phyloP scores from a whole-genome alignment of 2,797 vertebrate species.

The Benthosema pterotum region DNA sequence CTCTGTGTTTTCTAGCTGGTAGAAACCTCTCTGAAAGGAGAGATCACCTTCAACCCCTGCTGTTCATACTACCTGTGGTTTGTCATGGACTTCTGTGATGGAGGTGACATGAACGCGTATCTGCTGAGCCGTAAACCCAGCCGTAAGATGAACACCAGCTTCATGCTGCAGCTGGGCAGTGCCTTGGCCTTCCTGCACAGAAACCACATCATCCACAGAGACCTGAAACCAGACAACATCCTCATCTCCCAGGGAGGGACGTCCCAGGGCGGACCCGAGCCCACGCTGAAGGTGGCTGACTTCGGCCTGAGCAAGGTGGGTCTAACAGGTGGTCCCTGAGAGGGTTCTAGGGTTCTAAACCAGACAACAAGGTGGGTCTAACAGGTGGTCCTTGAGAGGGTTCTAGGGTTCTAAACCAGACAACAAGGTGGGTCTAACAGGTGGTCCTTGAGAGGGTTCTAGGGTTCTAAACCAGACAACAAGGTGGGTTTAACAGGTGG shows the following conservation, averaged over 20 bases:
- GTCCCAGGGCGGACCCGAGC: slow-evolving; percentile 83
- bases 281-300: slow-evolving; percentile 96
- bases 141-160: slow-evolving; percentile 95
- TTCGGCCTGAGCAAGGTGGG: slow-evolving; percentile 90
- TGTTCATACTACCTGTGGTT: slow-evolving; percentile 98
- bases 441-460: no score
- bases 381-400: no score
- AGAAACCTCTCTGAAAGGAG: slow-evolving; percentile 93
- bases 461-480: no score
- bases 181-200: slow-evolving; percentile 96
- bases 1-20: slow-evolving; percentile 75
- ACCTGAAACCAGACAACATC: slow-evolving; percentile 98
- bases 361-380: no score
- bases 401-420: no score
- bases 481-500: no score
- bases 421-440: no score
- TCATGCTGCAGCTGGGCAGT: slow-evolving; percentile 97
- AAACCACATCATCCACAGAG: slow-evolving; percentile 96
- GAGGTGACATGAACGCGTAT: slow-evolving; percentile 98
- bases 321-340: no score
- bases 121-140: slow-evolving; percentile 93
- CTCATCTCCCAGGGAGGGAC: slow-evolving; percentile 88
- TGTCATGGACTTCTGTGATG: slow-evolving; percentile 98
- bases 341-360: no score
- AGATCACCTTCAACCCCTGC: slow-evolving; percentile 93